These are phyloP conservation scores for Nymphalis urticae DNA, from an alignment of 2,888 invertebrate species.

Conservation along the genomic window DNA sequence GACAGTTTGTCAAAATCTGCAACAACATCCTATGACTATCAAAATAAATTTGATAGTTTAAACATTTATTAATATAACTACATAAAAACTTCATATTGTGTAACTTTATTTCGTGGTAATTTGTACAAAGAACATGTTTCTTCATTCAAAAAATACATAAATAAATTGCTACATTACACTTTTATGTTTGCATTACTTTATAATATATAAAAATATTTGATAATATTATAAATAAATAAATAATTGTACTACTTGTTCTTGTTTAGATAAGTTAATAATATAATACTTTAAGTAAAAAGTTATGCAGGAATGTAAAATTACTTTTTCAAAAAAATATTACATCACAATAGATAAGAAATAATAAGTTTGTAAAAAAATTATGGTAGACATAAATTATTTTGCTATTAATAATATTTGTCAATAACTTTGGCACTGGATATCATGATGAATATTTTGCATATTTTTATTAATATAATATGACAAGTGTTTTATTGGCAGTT, in stretches of 20 bases:
- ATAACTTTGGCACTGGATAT: slow-evolving; percentile 1
- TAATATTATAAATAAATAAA: not conserved
- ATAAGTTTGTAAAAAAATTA: not conserved
- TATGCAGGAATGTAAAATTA: slow-evolving; percentile 24
- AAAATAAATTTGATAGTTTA: slow-evolving; percentile 7
- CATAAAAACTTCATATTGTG: slow-evolving; percentile 12
- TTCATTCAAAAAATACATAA: too few species aligned
- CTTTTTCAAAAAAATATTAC: not conserved
- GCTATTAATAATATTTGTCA: not conserved
- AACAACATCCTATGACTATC: slow-evolving; percentile 19
- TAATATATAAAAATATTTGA: too few species aligned
- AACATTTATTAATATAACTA: slow-evolving; percentile 6
- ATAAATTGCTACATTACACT: too few species aligned
- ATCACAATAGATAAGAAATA: not conserved
- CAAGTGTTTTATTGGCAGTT: too few species aligned
- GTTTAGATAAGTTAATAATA: not conserved
- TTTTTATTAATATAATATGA: not conserved
- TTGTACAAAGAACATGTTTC: not conserved
- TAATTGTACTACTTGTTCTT: not conserved
- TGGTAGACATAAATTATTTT: not conserved
- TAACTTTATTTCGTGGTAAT: not conserved
- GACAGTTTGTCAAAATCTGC: slow-evolving; percentile 17
- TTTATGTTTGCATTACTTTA: too few species aligned
- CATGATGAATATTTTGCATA: not conserved
- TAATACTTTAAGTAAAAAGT: slow-evolving; percentile 7